Conservation (phyloP, 1,140 invertebrate species). For the Zaprionus gabonicus region DNA sequence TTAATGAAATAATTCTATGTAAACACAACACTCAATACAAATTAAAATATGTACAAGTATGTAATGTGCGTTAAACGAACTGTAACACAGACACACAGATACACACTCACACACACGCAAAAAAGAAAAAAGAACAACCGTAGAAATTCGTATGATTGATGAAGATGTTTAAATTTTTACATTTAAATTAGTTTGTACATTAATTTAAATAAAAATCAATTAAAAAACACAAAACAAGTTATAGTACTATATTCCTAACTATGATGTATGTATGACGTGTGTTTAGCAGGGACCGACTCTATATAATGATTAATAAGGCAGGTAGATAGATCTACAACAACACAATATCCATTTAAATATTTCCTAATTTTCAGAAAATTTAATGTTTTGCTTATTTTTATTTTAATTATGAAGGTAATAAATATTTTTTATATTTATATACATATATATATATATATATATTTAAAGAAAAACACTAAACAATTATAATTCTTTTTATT, state of each 20-base stretch:
- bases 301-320: constrained; percentile 26
- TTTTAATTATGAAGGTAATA: constrained; percentile 30
- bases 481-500: constrained; percentile 51
- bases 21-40: constrained; percentile 51
- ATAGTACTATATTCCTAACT: constrained; percentile 14
- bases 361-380: constrained; percentile 4
- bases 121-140: constrained; percentile 47
- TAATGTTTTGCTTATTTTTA: constrained; percentile 28
- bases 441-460: constrained; percentile 40
- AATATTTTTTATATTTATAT: constrained; percentile 48
- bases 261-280: constrained; percentile 25
- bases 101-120: constrained; percentile 32
- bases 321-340: not conserved
- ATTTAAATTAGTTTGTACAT: constrained; percentile 81
- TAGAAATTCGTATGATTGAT: constrained; percentile 69
- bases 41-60: constrained; percentile 47
- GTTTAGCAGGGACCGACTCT: constrained; percentile 33
- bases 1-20: constrained; percentile 63
- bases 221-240: constrained; percentile 51
- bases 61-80: constrained; percentile 55
- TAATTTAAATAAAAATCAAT: constrained; percentile 83
- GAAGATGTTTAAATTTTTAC: constrained; percentile 79
- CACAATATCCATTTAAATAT: constrained; percentile 2
- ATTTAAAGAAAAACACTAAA: constrained; percentile 22
- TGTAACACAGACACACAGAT: constrained; percentile 44